phyloP scores from a whole-genome alignment of 2,113 vertebrate genomes.

The Ageneiosus marmoratus region DNA sequence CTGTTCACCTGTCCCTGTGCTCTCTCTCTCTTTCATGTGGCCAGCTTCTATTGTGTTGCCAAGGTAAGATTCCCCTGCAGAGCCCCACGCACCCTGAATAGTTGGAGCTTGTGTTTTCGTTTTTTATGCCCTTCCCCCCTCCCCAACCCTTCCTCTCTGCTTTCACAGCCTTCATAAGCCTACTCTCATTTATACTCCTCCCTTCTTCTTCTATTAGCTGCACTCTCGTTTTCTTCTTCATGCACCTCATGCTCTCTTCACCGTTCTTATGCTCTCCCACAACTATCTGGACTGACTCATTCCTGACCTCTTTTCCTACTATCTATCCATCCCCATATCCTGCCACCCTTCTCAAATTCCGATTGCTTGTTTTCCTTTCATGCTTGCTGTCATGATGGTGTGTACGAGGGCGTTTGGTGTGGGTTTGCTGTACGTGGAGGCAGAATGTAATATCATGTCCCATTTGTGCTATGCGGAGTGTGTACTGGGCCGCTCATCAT shows the following conservation, averaged over 20 bases:
- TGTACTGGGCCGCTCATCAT: constrained; percentile 39
- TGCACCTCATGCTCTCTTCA: constrained; percentile 23
- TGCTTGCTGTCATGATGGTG: neutral
- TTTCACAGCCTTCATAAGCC: constrained; percentile 31
- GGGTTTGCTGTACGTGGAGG: constrained; percentile 32
- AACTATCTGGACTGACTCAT: constrained; percentile 48
- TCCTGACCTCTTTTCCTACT: constrained; percentile 42
- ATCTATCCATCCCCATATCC: constrained; percentile 23
- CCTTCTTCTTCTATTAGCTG: constrained; percentile 15
- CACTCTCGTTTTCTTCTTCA: constrained; percentile 20
- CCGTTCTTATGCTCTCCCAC: constrained; percentile 35
- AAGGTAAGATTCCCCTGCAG: constrained; percentile 74
- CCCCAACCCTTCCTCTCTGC: constrained; percentile 47
- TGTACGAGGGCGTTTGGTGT: constrained; percentile 17
- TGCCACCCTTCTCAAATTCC: constrained; percentile 41
- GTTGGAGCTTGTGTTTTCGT: constrained; percentile 58
- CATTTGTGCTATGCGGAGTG: constrained; percentile 50
- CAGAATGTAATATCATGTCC: constrained; percentile 56
- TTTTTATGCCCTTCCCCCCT: constrained; percentile 57
- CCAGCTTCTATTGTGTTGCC: constrained; percentile 69
- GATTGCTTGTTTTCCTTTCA: constrained; percentile 41
- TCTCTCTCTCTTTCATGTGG: constrained; percentile 54
- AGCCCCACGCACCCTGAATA: constrained; percentile 66
- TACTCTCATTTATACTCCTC: constrained; percentile 42
- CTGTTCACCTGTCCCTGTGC: constrained; percentile 71